Evolutionary conservation across 2,113 vertebrate species (phyloP), one percentile per base, ranked within the genome.

Genomic region (Columba janthina): DNA sequence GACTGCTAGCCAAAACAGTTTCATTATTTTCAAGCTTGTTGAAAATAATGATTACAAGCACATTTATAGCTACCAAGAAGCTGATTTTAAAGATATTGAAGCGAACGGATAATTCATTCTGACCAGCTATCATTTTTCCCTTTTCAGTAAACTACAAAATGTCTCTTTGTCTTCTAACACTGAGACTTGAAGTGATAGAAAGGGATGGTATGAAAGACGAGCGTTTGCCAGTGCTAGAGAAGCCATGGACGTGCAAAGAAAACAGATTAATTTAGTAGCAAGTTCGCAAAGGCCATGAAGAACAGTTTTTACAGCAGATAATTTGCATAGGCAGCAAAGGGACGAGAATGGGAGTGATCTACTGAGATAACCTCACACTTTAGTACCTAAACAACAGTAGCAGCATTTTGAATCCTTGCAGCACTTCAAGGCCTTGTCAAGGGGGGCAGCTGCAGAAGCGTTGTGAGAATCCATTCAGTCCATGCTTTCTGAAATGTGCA

Each of bases 171-270:
- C 61, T 80, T 94, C 29, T 82, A 28, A 91, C 61, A 42, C 28
- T 28, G 80, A 29, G 75, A 60, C 70, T 83, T 81, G 60, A 95
- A 91, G 81, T 70, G 73, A 65, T 80, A 88, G 61, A 91, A 95
- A 13, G 64, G 71, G 76, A 66, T 81, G 70, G 46, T 91, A 53
- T 90, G 86, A 96, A 93, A 92, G 90, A 61, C 2, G 1, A 94
- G 82, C 66, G 21, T 93, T 96, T 85, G 79, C 71, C 79, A 87
- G 29, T 84, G 78, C 67, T 91, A 14, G 62, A 90, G 88, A 87
- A 97, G 92, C 70, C 91, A 88, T 96, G 91, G 79, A 94, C 57
- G 38, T 96, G 90, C 75, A 90, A 94, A 93, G 93, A 96, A 97
- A 96, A 88, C 92, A 90, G 77, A 96, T 88, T 74, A 76, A 85